Conservation (phyloP, 2,888 invertebrate genomes). For the Oligia strigilis region DNA sequence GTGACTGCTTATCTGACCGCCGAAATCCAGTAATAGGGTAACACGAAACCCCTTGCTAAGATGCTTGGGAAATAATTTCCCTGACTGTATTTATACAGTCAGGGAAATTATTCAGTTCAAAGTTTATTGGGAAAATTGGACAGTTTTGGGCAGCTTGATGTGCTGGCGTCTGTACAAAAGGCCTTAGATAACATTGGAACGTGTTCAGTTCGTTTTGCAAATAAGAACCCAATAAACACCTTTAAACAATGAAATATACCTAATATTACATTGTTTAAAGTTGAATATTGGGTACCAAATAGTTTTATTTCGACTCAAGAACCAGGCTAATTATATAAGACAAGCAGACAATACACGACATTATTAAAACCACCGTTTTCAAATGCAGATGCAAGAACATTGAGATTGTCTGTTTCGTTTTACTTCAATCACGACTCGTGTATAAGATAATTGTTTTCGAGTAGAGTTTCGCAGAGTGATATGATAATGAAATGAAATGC, state of each 20-base stretch:
- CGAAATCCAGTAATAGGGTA: not conserved
- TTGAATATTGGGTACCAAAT: not conserved
- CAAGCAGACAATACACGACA: conserved; percentile 33
- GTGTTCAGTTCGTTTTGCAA: not conserved
- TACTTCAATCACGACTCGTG: conserved; percentile 29
- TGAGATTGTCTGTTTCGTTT: conserved; percentile 11
- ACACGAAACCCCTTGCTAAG: not conserved
- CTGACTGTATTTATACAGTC: no score
- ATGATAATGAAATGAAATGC: not conserved
- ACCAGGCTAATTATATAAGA: conserved; percentile 34
- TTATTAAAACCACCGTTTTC: conserved; percentile 48
- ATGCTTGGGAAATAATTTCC: not conserved
- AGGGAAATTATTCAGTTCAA: no score
- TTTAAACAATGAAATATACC: not conserved
- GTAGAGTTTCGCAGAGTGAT: not conserved
- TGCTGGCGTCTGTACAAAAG: no score
- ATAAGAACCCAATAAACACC: not conserved
- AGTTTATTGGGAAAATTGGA: no score
- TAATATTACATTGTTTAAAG: no score
- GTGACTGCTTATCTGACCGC: not conserved
- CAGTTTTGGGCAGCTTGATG: no score
- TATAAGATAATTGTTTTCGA: conserved; percentile 14
- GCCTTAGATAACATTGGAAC: not conserved
- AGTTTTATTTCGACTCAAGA: conserved; percentile 15
- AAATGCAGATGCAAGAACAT: conserved; percentile 23